Conservation (phyloP, 2,797 vertebrate genomes). For the Molossus alvarezi region DNA sequence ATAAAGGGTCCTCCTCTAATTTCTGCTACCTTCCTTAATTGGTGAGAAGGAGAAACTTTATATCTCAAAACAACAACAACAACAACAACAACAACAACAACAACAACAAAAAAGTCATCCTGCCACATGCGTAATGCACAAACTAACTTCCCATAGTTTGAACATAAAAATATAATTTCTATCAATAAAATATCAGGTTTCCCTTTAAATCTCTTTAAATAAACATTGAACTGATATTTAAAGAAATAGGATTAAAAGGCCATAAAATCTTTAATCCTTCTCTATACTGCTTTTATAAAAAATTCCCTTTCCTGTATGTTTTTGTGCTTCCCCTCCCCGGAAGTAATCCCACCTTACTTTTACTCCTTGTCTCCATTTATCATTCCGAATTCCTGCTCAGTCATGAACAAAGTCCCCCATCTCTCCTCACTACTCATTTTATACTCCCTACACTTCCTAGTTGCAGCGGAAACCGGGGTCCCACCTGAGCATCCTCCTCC, state of each 20-base stretch:
- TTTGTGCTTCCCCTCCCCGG: neutral
- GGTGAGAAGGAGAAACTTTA: neutral
- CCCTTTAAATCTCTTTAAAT: neutral
- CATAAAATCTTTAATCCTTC: neutral
- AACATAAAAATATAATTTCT: neutral
- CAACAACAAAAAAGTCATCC: neutral
- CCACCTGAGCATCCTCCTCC: neutral
- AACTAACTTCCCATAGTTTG: neutral
- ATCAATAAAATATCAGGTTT: neutral
- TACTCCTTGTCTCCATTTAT: neutral
- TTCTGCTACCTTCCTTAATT: neutral
- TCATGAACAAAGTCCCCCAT: neutral
- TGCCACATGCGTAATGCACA: neutral
- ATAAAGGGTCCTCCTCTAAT: neutral
- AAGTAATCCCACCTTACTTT: neutral
- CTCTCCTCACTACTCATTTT: neutral
- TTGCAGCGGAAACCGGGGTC: neutral
- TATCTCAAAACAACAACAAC: neutral
- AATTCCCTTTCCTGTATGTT: neutral
- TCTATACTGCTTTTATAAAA: rapidly evolving
- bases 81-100: neutral
- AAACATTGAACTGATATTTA: neutral
- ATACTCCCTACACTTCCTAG: neutral
- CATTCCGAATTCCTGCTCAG: neutral
- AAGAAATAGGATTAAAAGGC: neutral